These are phyloP conservation scores for Hermetia illucens DNA, from an alignment of 1,140 invertebrate genomes.

Conservation along the genomic window DNA sequence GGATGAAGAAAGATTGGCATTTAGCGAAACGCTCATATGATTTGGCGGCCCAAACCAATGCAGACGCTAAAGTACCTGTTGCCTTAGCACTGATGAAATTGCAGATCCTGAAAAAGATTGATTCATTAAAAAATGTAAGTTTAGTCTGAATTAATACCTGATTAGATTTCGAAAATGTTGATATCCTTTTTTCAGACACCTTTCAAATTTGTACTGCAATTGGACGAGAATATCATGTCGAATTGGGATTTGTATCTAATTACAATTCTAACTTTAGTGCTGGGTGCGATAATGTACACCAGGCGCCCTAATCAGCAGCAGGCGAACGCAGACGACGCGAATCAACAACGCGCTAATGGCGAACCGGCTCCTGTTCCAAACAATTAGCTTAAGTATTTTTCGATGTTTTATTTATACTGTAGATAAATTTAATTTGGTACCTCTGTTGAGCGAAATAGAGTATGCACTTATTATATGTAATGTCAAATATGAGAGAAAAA, in stretches of 20 bases:
- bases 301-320: constrained; percentile 44
- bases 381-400: no score
- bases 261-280: constrained; percentile 60
- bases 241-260: constrained; percentile 94
- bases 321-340: neutral
- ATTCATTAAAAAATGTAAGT: constrained; percentile 43
- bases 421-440: no score
- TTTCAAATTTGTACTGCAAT: constrained; percentile 45
- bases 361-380: neutral
- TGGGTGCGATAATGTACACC: constrained; percentile 69
- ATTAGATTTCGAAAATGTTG: constrained; percentile 18
- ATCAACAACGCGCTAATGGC: neutral
- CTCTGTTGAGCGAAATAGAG: no score
- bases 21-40: constrained; percentile 90
- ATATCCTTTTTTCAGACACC: constrained; percentile 39
- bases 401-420: no score
- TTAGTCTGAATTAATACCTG: constrained; percentile 4
- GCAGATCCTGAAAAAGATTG: constrained; percentile 58
- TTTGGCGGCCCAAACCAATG: constrained; percentile 84
- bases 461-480: no score
- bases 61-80: constrained; percentile 90
- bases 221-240: constrained; percentile 55
- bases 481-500: no score
- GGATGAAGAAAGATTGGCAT: constrained; percentile 66
- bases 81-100: constrained; percentile 84